Evolutionary conservation across 2,888 invertebrate genomes (phyloP), one percentile per base, ranked within the genome.

Genomic region (Danaus chrysippus): DNA sequence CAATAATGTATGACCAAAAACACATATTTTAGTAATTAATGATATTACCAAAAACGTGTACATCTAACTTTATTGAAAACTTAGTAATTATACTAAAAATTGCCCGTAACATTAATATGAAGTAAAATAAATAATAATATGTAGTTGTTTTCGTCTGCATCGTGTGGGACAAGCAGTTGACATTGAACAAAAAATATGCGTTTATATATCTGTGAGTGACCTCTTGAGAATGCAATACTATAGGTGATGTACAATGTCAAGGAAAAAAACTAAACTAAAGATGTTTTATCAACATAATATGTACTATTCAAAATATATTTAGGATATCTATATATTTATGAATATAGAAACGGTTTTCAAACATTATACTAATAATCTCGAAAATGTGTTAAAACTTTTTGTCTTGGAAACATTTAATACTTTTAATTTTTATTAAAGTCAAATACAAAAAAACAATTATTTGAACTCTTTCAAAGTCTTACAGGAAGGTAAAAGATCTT

Each of bases 181-280:
- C 68, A 68, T 67, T 67, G 65, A 65, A 61, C 62, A 55, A 54
- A 67, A 64, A 62, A 60, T 54, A 54, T 62, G 62, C 66, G 55
- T 66, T 64, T 43, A 58, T 63, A 62, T 63, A 68, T 62, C 65
- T 64, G 64, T 67, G 68, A 65, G 59, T 65, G 69, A 70, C 68
- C 68, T 60, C 60, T 64, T 46, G 62, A 49, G 65, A 65, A 70
- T 68, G 68, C 61, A 64, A 65, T 63, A 53, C 62, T 63, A 67
- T 58, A 59, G 54, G 60, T 57, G 56, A 61, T 61, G 59, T 55
- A 65, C 68, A 66, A 66, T 65, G 68, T 65, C 68, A 64, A 67
- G 62, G 59, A 54, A 54, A 61, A 66, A 64, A 68, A 61, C 56
- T 46, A 49, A 10, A 41, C 13, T 61, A 54, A 15, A 54, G 10